Conservation (phyloP, 64 coral and sea anemone species). For the Anthopleura sola region DNA sequence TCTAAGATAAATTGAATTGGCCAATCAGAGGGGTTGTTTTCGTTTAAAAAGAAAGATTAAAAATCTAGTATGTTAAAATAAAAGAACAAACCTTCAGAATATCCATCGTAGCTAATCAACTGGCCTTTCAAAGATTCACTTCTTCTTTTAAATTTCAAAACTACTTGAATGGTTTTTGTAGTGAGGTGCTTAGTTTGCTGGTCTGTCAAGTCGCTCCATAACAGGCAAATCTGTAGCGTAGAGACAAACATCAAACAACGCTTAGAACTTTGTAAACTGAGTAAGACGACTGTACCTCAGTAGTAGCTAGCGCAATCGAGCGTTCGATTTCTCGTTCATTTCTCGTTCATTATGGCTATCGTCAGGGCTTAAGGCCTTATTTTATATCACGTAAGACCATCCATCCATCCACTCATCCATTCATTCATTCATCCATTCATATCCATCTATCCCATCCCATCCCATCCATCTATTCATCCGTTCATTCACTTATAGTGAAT, state of each 20-base stretch:
- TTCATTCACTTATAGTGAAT: too few relatives aligned
- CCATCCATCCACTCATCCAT: background rate
- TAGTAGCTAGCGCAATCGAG: too few relatives aligned
- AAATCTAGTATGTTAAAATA: background rate
- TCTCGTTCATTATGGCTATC: too few relatives aligned
- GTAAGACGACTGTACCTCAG: too few relatives aligned
- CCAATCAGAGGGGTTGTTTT: too few relatives aligned
- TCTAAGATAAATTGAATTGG: background rate
- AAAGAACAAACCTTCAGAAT: background rate
- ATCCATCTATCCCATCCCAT: too few relatives aligned
- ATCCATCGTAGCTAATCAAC: background rate
- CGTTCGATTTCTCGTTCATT: too few relatives aligned
- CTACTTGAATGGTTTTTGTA: conserved; percentile 2
- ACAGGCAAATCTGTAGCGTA: conserved; percentile 24
- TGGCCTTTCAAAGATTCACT: background rate
- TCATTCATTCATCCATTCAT: background rate
- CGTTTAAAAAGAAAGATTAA: too few relatives aligned
- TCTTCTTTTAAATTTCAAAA: conserved; percentile 37
- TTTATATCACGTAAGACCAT: too few relatives aligned
- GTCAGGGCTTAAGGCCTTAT: too few relatives aligned
- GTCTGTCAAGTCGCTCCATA: conserved; percentile 34
- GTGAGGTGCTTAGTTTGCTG: conserved; percentile 23
- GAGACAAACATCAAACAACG: too few relatives aligned
- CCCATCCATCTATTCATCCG: background rate
- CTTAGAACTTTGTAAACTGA: too few relatives aligned